These are phyloP conservation scores for Lasiurus cinereus DNA, from an alignment of 2,113 vertebrate species.

Conservation along the genomic window DNA sequence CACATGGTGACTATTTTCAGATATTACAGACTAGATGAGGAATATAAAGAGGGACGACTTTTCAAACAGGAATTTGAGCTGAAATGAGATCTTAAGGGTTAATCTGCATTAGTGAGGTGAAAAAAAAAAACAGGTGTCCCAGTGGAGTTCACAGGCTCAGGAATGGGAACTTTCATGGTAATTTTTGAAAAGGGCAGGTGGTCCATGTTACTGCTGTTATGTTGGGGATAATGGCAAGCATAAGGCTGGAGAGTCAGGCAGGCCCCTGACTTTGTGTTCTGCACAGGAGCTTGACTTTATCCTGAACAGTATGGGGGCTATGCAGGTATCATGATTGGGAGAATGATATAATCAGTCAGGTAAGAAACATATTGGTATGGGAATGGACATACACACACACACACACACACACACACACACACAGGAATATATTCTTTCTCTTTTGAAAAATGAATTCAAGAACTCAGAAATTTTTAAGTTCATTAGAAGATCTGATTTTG, in stretches of 20 bases:
- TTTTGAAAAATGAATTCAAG: not conserved
- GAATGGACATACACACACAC: not conserved
- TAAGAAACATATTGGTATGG: not conserved
- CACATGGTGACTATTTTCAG: not conserved
- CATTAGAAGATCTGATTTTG: not conserved
- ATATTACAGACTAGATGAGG: not conserved
- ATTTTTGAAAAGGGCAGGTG: not conserved
- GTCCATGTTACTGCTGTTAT: not conserved
- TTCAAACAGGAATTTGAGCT: not conserved
- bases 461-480: slow-evolving; percentile 33
- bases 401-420: not conserved
- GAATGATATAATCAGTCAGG: not conserved
- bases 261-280: not conserved
- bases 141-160: not conserved
- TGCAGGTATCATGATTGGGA: not conserved
- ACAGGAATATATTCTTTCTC: not conserved
- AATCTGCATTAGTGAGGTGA: not conserved
- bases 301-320: not conserved
- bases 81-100: not conserved
- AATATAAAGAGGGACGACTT: not conserved
- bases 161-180: not conserved
- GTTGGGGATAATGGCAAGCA: not conserved
- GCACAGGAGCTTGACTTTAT: not conserved
- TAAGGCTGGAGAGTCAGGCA: not conserved
- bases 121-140: not conserved